phyloP scores from a whole-genome alignment of 2,888 invertebrate genomes.

The Lasioglossum calceatum region DNA sequence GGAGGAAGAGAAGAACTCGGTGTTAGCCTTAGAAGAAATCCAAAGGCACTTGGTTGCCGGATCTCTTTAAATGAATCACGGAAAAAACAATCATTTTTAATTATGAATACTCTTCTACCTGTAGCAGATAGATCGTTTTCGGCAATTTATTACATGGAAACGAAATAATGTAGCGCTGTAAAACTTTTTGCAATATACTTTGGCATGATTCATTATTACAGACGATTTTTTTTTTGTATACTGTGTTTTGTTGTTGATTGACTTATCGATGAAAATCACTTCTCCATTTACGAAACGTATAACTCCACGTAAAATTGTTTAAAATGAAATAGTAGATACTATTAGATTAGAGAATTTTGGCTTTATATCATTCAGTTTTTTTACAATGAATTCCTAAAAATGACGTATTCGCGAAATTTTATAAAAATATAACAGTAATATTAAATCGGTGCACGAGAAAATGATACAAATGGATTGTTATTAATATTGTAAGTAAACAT shows the following conservation, averaged over 20 bases:
- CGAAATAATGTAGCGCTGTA: background rate
- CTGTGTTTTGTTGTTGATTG: background rate
- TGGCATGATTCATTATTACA: background rate
- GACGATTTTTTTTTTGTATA: background rate
- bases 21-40: constrained; percentile 96
- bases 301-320: no score
- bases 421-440: background rate
- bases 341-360: background rate
- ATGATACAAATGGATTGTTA: background rate
- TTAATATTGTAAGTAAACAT: background rate
- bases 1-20: constrained; percentile 96
- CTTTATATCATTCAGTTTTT: background rate
- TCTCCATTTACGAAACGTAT: no score
- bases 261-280: no score
- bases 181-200: background rate
- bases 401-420: background rate
- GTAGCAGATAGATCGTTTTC: background rate
- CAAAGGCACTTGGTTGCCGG: constrained; percentile 88
- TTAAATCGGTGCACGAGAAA: background rate
- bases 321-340: no score
- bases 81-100: background rate
- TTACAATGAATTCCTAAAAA: background rate
- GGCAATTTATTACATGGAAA: background rate
- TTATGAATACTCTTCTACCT: background rate
- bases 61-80: constrained; percentile 30